Conservation (phyloP, 2,888 invertebrate genomes). For the Thymelicus lineola region DNA sequence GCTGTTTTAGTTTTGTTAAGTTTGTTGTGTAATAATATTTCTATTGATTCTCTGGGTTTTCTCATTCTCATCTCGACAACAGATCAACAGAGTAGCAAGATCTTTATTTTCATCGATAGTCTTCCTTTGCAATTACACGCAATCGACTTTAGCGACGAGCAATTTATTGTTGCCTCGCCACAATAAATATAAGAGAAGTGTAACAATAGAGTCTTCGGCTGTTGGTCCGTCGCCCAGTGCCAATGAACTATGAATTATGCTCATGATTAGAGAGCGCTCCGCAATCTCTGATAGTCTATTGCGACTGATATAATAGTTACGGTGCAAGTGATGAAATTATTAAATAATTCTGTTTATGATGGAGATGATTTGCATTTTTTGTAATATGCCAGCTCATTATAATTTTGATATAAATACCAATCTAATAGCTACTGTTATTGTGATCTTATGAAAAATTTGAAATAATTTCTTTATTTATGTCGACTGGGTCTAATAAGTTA, state of each 20-base stretch:
- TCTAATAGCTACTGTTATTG: no score
- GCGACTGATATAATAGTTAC: constrained; percentile 29
- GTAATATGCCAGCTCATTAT: no score
- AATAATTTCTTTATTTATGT: no score
- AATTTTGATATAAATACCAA: no score
- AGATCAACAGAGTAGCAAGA: constrained; percentile 9
- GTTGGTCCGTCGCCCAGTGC: constrained; percentile 22
- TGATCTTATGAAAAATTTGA: no score
- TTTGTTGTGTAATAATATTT: not conserved
- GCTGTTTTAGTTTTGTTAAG: no score
- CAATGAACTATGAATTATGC: constrained; percentile 33
- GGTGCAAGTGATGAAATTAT: constrained; percentile 27
- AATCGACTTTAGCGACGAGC: constrained; percentile 31
- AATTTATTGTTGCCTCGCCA: constrained; percentile 30
- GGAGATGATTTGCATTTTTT: constrained; percentile 6
- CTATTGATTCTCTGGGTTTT: not conserved
- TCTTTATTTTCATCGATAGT: constrained; percentile 14
- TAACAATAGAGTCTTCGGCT: constrained; percentile 35
- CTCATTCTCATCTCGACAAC: not conserved
- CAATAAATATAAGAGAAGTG: constrained; percentile 34
- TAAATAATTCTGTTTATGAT: constrained; percentile 17
- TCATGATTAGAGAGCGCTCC: constrained; percentile 28
- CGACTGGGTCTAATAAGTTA: no score
- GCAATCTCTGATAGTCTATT: constrained; percentile 21
- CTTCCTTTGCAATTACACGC: constrained; percentile 37